Base-by-base conservation (phyloP, 1,140 invertebrate genomes). In the Bombus superbus region DNA sequence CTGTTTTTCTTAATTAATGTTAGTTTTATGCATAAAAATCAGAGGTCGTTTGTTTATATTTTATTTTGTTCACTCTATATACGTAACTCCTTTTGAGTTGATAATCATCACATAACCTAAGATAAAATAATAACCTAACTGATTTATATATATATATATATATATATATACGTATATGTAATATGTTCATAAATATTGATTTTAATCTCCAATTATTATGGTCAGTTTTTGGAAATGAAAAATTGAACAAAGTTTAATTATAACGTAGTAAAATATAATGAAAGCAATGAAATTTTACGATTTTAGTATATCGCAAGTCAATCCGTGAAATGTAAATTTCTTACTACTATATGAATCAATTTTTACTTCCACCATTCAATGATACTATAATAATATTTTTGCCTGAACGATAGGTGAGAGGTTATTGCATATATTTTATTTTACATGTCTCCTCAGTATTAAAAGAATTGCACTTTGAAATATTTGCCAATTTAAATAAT, bases 401-500 rank as follows among this genome's bases (percentile, higher is more conserved):
- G 5, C 53, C 28, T 18, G 13, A 53, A 38, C 15, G 15, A 9
- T 75, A 47, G 10, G 22, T 10, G n/a, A 38, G 28, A 35, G 40
- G 66, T 76, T 76, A 66, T 68, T 22, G 8, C 4, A 13, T 25
- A 42, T 76, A 64, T 4, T 68, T 76, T 77, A 83, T 77, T 68
- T n/a, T 11, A 35, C 2, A 18, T 76, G 25, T 57, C 2, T 53
- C 25, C 42, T 40, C 62, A 57, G 35, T 77, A 77, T 83, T 77
- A 83, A 83, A 68, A 57, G 68, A 83, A 77, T 68, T 42, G 81
- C 40, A 35, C 62, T 68, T 25, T 22, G 5, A 77, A 47, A 22
- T 76, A 57, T 76, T 83, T 83, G 72, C 73, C 59, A 53, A 77
- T 83, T 47, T 68, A 47, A 40, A 40, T 44, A 38, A 40, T 83